Evolutionary conservation across 2,113 vertebrate genomes (phyloP).

Genomic region (Callipepla californica): DNA sequence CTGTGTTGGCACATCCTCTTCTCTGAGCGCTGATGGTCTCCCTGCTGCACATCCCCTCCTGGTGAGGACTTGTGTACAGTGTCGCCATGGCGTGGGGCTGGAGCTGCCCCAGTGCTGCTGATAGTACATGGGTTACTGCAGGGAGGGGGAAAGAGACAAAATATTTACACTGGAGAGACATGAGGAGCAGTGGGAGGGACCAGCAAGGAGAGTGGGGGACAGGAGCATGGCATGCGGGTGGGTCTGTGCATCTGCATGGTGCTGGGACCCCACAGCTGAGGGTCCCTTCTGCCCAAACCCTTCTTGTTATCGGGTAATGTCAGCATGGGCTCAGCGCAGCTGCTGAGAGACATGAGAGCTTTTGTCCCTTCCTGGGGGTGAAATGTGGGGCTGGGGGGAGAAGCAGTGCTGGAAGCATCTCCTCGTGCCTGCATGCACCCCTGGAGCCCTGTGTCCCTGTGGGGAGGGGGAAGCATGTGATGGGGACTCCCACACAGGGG

Average conservation of each 20-base stretch:
- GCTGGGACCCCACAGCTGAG: background rate
- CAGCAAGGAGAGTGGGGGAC: background rate
- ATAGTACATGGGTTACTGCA: background rate
- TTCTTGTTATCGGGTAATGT: background rate
- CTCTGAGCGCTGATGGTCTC: background rate
- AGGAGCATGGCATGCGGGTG: background rate
- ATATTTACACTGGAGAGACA: slow-evolving; percentile 55
- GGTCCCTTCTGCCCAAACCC: background rate
- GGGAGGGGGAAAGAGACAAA: slow-evolving; percentile 31
- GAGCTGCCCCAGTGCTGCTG: background rate
- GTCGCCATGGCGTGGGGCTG: fast-evolving
- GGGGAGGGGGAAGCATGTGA: background rate
- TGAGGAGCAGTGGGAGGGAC: background rate
- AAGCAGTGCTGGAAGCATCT: background rate
- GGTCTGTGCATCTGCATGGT: background rate
- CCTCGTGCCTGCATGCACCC: background rate
- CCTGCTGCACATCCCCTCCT: background rate
- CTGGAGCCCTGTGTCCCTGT: background rate
- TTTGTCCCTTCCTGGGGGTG: slow-evolving; percentile 26
- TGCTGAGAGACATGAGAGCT: background rate
- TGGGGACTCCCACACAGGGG: background rate
- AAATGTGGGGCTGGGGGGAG: background rate
- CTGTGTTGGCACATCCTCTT: too few relatives aligned
- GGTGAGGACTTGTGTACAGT: background rate
- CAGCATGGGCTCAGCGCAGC: background rate